Evolutionary conservation across 2,113 vertebrate species (phyloP).

Genomic region (Nerophis lumbriciformis): DNA sequence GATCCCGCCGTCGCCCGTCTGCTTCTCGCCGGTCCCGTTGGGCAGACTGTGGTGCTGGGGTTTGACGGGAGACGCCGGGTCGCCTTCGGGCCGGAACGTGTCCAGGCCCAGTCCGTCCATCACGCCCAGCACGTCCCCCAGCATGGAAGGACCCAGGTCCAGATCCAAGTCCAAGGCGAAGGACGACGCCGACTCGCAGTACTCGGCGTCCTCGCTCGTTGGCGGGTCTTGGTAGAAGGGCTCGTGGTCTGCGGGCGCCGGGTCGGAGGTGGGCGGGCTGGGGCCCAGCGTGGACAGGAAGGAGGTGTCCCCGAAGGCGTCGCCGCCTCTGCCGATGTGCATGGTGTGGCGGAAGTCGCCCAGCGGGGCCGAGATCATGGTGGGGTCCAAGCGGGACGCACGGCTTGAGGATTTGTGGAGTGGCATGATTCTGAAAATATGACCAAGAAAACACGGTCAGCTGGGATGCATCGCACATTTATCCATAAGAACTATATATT

Average conservation of each 20-base stretch:
- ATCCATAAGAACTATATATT: no score
- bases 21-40: slow-evolving; percentile 49
- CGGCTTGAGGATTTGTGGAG: slow-evolving; percentile 77
- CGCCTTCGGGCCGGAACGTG: slow-evolving; percentile 33
- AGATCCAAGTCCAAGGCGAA: slow-evolving; percentile 77
- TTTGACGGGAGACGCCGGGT: slow-evolving; percentile 14
- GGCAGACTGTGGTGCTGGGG: slow-evolving; percentile 40
- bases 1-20: slow-evolving; percentile 48
- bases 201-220: slow-evolving; percentile 44
- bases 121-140: slow-evolving; percentile 79
- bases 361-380: slow-evolving; percentile 82
- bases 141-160: slow-evolving; percentile 75
- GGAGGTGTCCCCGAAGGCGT: slow-evolving; percentile 86
- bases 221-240: slow-evolving; percentile 24
- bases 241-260: slow-evolving; percentile 18
- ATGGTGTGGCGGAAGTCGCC: slow-evolving; percentile 88
- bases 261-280: slow-evolving; percentile 37
- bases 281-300: slow-evolving; percentile 79
- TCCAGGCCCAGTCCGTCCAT: slow-evolving; percentile 70
- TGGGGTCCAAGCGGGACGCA: slow-evolving; percentile 74
- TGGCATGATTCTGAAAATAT: slow-evolving; percentile 70
- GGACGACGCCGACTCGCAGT: slow-evolving; percentile 66
- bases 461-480: background rate
- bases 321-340: slow-evolving; percentile 85
- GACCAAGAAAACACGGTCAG: background rate